These are phyloP conservation scores for Lasioglossum calceatum DNA, from an alignment of 2,888 invertebrate species.

Conservation along the genomic window DNA sequence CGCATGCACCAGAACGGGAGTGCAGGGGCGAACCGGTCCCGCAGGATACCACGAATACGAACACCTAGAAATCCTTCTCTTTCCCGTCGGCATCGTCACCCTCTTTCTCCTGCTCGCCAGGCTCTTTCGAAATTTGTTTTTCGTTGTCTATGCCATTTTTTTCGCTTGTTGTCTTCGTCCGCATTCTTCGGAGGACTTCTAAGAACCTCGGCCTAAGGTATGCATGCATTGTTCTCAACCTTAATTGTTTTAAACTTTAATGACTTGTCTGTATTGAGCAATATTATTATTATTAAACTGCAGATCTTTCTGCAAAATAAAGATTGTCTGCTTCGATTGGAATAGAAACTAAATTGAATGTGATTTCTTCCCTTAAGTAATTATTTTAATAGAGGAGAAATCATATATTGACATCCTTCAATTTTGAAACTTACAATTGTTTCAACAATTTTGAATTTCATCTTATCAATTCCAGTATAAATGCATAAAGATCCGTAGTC, in stretches of 20 bases:
- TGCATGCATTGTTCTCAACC: not conserved
- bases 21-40: constrained; percentile 75
- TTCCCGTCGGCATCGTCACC: constrained; percentile 6
- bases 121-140: constrained; percentile 4
- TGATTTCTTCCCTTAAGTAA: too few relatives aligned
- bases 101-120: not conserved
- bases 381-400: too few relatives aligned
- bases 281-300: too few relatives aligned
- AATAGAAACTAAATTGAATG: too few relatives aligned
- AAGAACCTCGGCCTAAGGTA: not conserved
- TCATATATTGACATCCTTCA: too few relatives aligned
- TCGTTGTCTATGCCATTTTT: not conserved
- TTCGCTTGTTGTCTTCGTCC: not conserved
- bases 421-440: too few relatives aligned
- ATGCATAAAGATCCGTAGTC: too few relatives aligned
- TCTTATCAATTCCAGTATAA: too few relatives aligned
- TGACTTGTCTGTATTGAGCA: not conserved
- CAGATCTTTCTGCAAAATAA: too few relatives aligned
- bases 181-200: not conserved
- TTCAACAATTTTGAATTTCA: too few relatives aligned
- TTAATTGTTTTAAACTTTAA: not conserved
- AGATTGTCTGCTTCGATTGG: too few relatives aligned
- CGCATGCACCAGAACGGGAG: constrained; percentile 62
- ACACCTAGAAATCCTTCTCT: constrained; percentile 31
- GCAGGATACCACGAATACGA: constrained; percentile 57